Evolutionary conservation across 2,797 vertebrate genomes (phyloP), one percentile per base, ranked within the genome.

Genomic region (Danio aesculapii): DNA sequence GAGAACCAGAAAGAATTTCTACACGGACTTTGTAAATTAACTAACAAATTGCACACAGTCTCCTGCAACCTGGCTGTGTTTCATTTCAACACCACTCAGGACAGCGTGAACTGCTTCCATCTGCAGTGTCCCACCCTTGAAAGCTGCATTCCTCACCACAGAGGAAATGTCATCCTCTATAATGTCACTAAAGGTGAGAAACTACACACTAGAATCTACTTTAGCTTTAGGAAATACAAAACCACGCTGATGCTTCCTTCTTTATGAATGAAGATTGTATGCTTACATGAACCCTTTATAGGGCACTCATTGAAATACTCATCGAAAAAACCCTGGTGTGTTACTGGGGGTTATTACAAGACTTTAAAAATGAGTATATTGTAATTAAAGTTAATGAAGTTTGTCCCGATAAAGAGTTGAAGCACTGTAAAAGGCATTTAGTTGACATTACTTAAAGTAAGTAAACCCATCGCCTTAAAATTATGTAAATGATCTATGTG

Each of bases 31-130:
- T 30, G 44, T 46, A 21, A 75, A 47, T 74, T 76, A n/a, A 47
- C n/a, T 61, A 58, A 11, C 8, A 14, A 17, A 41, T 46, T 73
- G 43, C 74, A 6, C 14, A 13, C 8, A 99, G 98, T 94, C 77
- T 96, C 96, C 88, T 99, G 98, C 87, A 99, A 97, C 81, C 77
- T 98, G 92, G 98, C 98, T 14, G 92, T 98, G 85, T 99, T 98
- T 92, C 95, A 96, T 90, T 94, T 94, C 0, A 95, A 96, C 49
- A 88, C 90, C 21, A 84, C 89, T 64, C 91, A 94, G 17, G 92
- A 93, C 77, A 93, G 86, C 0, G 90, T 86, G 67, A 98, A 98
- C 90, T 99, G 98, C 86, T 92, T 97, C 85, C 97, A 98, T 30
- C 6, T 98, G 14, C 94, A 96, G 84, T 99, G 98, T 81, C 97